Conservation (phyloP, 2,797 vertebrate species). For the Acipenser transmontanus region DNA sequence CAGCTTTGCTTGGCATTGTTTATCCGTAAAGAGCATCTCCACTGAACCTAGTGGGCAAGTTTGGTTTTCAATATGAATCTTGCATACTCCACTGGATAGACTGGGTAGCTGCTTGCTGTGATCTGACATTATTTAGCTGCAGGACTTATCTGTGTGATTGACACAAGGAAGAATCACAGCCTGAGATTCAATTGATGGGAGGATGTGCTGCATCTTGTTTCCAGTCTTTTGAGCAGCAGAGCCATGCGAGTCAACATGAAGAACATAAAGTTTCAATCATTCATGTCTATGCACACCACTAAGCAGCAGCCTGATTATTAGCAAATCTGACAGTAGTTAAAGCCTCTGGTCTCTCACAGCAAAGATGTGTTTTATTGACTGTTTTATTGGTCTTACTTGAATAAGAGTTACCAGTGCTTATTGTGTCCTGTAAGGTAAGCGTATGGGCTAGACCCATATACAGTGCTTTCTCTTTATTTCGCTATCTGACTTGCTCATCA, state of each 20-base stretch:
- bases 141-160: slow-evolving; percentile 6
- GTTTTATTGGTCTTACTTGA: too few species aligned
- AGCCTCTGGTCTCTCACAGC: not conserved
- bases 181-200: slow-evolving; percentile 1
- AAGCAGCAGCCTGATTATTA: not conserved
- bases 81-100: not conserved
- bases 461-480: too few species aligned
- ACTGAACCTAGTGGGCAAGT: not conserved
- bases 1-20: not conserved
- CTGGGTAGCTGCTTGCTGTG: not conserved
- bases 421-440: too few species aligned
- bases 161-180: not conserved
- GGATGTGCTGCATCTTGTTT: not conserved
- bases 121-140: not conserved
- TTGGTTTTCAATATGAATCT: not conserved
- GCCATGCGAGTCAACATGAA: not conserved
- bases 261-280: not conserved
- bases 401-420: too few species aligned
- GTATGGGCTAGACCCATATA: too few species aligned
- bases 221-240: not conserved
- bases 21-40: not conserved
- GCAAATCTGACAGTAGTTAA: not conserved
- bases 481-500: too few species aligned
- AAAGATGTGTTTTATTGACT: too few species aligned
- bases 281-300: not conserved